Evolutionary conservation across 2,113 vertebrate genomes (phyloP), one percentile per base, ranked within the genome.

Genomic region (Mugil cephalus): DNA sequence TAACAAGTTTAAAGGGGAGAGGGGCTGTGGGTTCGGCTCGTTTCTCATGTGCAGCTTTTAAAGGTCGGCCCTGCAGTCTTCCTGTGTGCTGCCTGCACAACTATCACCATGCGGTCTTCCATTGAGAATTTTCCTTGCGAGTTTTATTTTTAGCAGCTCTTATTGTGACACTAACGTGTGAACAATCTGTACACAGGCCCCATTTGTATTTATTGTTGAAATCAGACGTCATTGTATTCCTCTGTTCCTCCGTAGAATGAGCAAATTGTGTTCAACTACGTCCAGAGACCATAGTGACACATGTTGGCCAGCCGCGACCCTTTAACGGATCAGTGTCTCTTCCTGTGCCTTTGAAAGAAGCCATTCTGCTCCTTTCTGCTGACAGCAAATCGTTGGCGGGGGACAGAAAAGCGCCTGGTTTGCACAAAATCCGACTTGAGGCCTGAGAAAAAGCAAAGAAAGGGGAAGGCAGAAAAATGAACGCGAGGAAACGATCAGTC

Each of bases 301-400:
- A 5, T 61, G 13, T 21, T 50, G 18, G 14, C 62, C 46, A 13
- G 15, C 30, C 43, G 58, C 21, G 2, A 62, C 60, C 39, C 48
- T 77, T 67, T 43, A 58, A 65, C 18, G 36, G 7, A 74, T 30
- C 51, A 58, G 40, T 38, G 60, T 61, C 69, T 77, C 56, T 50
- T 34, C 21, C 52, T 35, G 40, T 59, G 21, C 51, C 47, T 80
- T 64, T 67, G 54, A 68, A 77, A 39, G 63, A 69, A 79, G 75
- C 61, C 1, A 0, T 58, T 38, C 68, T 62, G 75, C 45, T 70
- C 36, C 55, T 83, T 86, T 87, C 65, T 82, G 84, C 90, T 87
- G 87, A 86, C 89, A 85, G 79, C 5, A 85, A 86, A 83, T 84
- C 58, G n/a, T 80, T 82, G 52, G 19, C 21, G 38, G 46, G 67